Conservation (phyloP, 2,113 vertebrate genomes). For the Thomomys bottae region DNA sequence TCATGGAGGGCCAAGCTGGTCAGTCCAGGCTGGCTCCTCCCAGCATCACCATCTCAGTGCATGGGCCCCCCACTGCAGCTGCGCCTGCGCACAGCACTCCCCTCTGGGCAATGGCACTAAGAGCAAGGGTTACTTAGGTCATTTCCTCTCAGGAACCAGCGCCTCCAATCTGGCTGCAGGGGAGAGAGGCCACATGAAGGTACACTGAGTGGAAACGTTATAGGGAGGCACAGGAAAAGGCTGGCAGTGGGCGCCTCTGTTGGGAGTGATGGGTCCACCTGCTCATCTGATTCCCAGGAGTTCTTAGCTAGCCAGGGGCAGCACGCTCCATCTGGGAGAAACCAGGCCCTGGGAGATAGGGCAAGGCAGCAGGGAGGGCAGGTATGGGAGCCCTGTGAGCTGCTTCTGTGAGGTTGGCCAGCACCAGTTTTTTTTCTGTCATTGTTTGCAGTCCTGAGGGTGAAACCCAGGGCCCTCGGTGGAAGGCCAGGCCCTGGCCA, state of each 20-base stretch:
- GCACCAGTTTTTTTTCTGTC: not conserved
- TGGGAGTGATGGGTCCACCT: too few species aligned
- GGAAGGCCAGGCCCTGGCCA: not conserved
- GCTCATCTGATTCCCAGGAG: not conserved
- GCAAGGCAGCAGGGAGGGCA: not conserved
- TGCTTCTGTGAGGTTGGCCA: not conserved
- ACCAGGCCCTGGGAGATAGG: not conserved
- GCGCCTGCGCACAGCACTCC: not conserved
- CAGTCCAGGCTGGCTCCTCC: too few species aligned
- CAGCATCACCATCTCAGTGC: not conserved
- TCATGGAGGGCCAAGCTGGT: not conserved
- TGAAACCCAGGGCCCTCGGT: not conserved
- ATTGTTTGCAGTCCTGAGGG: not conserved
- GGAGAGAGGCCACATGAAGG: not conserved
- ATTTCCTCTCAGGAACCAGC: not conserved
- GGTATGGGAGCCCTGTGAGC: not conserved
- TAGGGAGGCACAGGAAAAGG: not conserved
- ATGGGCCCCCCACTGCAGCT: not conserved
- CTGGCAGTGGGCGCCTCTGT: not conserved
- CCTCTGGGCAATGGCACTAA: not conserved
- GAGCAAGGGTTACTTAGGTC: not conserved
- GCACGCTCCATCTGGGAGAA: not conserved
- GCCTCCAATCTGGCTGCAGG: not conserved
- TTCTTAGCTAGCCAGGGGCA: not conserved
- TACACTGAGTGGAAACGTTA: not conserved